Conservation (phyloP, 2,888 invertebrate species). For the Drosophila demipolita region DNA sequence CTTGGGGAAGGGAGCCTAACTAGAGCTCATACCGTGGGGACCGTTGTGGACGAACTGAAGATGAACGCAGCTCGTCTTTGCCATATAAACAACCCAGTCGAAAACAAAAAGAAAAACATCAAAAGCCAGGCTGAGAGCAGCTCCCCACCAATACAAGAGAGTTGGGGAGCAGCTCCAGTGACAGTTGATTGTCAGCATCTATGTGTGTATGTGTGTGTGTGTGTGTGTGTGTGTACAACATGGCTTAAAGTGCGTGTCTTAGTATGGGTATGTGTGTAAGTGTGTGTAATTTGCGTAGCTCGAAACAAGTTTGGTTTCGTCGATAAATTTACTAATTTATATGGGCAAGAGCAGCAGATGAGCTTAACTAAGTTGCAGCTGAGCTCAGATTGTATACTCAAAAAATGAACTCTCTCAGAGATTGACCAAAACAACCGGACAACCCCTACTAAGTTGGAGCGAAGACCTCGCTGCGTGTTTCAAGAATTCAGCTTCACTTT, state of each 20-base stretch:
- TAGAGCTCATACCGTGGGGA: constrained; percentile 85
- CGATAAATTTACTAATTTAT: constrained; percentile 70
- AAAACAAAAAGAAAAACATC: constrained; percentile 41
- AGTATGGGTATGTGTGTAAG: constrained; percentile 20
- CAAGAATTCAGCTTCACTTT: constrained; percentile 71
- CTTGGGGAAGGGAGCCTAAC: constrained; percentile 68
- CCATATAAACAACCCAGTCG: constrained; percentile 84
- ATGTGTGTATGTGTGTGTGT: constrained; percentile 3
- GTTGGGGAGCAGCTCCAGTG: constrained; percentile 58
- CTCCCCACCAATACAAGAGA: constrained; percentile 46
- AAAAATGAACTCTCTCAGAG: constrained; percentile 46
- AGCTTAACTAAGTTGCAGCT: constrained; percentile 59
- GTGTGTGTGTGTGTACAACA: constrained; percentile 24
- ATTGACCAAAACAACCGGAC: constrained; percentile 18
- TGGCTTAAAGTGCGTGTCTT: constrained; percentile 55
- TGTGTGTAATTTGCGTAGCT: constrained; percentile 45
- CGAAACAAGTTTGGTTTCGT: constrained; percentile 59
- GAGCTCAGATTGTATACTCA: constrained; percentile 58
- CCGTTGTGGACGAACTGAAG: constrained; percentile 85
- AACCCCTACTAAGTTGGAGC: constrained; percentile 36
- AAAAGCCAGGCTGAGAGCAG: constrained; percentile 63
- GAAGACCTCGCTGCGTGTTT: constrained; percentile 59
- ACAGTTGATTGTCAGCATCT: constrained; percentile 50
- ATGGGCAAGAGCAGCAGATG: constrained; percentile 73
- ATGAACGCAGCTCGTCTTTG: constrained; percentile 84